Evolutionary conservation across 2,113 vertebrate genomes (phyloP).

Genomic region (Martes martes): DNA sequence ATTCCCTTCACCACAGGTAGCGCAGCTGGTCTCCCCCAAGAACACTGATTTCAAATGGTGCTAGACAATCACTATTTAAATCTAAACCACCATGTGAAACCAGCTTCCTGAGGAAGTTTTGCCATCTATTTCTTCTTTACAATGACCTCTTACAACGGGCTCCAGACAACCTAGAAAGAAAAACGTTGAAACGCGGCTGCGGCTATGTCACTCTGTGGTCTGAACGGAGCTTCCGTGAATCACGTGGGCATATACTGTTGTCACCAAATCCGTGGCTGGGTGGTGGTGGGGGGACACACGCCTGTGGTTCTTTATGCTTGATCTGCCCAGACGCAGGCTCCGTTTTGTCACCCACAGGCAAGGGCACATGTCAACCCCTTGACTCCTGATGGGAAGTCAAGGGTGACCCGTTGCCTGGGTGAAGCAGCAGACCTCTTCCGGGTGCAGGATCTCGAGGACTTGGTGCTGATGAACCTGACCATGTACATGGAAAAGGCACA

Average conservation of each 20-base stretch:
- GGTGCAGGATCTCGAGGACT: accelerated
- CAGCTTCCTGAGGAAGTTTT: conserved; percentile 97
- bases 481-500: accelerated
- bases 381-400: neutral
- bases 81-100: conserved; percentile 99
- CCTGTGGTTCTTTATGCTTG: neutral
- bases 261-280: neutral
- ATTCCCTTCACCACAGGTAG: accelerated
- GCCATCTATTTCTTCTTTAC: conserved; percentile 37
- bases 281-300: accelerated
- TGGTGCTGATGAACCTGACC: accelerated
- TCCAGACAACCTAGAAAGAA: conserved; percentile 60
- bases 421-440: neutral
- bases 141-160: neutral
- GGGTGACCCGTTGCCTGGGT: neutral
- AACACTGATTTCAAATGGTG: conserved; percentile 99
- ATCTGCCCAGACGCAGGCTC: neutral
- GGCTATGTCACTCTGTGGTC: neutral
- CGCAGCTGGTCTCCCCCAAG: conserved; percentile 89
- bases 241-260: accelerated
- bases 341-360: neutral
- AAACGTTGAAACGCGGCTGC: neutral
- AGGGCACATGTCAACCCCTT: accelerated
- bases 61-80: conserved; percentile 95
- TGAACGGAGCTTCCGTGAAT: neutral